Conservation (phyloP, 2,797 vertebrate species). For the Acrossocheilus fasciatus region DNA sequence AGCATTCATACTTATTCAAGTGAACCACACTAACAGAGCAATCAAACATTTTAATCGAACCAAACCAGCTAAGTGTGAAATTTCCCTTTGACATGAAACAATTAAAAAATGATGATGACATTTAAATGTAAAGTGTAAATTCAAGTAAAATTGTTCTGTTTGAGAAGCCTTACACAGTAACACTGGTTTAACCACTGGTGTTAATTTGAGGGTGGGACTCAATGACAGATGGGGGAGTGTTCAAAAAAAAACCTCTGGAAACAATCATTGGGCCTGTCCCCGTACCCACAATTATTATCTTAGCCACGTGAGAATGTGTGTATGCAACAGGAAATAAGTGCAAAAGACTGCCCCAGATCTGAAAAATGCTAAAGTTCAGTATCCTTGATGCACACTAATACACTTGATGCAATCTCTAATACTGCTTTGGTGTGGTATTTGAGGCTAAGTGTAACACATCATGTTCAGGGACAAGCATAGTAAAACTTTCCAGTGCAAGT, state of each 20-base stretch:
- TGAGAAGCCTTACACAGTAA: not conserved
- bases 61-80: not conserved
- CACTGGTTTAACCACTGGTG: not conserved
- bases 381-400: not conserved
- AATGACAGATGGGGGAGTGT: not conserved
- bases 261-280: not conserved
- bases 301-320: not conserved
- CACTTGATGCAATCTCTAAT: slow-evolving; percentile 8
- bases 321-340: not conserved
- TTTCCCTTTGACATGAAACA: not conserved
- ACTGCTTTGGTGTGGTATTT: not conserved
- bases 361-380: not conserved
- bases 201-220: not conserved
- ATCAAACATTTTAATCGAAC: not conserved
- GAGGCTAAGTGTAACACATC: not conserved
- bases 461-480: not conserved
- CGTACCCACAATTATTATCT: not conserved
- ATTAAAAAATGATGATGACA: not conserved
- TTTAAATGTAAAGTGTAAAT: not conserved
- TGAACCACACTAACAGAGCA: no score
- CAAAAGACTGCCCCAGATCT: not conserved
- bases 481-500: not conserved
- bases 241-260: not conserved
- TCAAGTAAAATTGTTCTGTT: not conserved
- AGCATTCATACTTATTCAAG: no score